Base-by-base conservation (phyloP, 2,113 vertebrate species). In the Rhinolophus ferrumequinum region DNA sequence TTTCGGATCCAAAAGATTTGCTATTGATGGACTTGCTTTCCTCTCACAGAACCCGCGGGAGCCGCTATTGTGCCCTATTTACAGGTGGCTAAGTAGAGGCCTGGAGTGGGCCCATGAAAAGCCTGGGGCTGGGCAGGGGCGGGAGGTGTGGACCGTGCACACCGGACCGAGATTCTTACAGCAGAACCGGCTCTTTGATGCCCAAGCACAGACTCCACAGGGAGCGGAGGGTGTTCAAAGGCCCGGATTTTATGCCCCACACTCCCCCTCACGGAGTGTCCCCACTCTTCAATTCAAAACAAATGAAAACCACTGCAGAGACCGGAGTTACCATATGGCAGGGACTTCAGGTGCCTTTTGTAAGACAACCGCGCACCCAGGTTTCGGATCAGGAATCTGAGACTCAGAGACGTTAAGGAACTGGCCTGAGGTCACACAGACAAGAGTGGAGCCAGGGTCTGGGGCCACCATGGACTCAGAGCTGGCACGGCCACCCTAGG, bases 31-130 rank as follows among this genome's bases (percentile, higher is more conserved):
- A 24, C 19, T 21, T 5, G 0, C 11, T 44, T 67, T 64, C 21
- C 12, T 79, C 12, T 54, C 75, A 2, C 3, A 11, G n/a, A 38
- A 16, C n/a, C 35, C 30, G 10, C 11, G 14, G 24, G 66, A 21
- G 30, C 30, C 14, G 1, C 6, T 16, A 21, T 2, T 8, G 30
- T 26, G 47, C 75, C 94, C 90, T 60, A 1, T 83, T 81, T 14
- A 33, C 90, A 96, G 96, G 44, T 82, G 58, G 86, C 33, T 30
- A 89, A 75, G 85, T 8, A 41, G 95, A 95, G 94, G 75, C 90
- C 92, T 16, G 33, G 33, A 16, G 21, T 1, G 19, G 4, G 3
- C 26, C 5, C 3, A 12, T 6, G 28, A 41, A 9, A 12, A 24
- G 12, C 38, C 4, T 8, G 28, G 60, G 69, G 33, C 19, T 14